Evolutionary conservation across 2,797 vertebrate species (phyloP), one percentile per base, ranked within the genome.

Genomic region (Eulemur mongoz): DNA sequence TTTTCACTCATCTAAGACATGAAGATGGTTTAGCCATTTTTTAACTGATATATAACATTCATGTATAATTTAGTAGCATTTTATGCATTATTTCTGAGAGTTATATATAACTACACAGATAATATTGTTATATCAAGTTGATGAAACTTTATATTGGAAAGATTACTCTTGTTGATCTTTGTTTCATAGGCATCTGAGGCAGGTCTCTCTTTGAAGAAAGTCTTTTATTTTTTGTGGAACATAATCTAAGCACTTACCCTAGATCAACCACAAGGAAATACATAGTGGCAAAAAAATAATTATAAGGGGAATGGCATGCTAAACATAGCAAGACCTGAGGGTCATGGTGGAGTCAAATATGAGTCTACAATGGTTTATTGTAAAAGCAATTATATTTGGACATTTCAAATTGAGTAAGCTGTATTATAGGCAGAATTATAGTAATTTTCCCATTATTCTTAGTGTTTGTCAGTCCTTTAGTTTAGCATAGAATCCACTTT

Each of bases 371-470:
- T 67, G 32, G 4, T 30, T 96, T 76, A 70, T 50, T 83, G 35
- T 79, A 85, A 94, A 96, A 93, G 22, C 23, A 61, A 48, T 83
- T 91, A 86, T 86, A 43, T 69, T 92, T 96, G 83, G 32, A 67
- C 13, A 43, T 87, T 95, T 94, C 52, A 72, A 50, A 75, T 54
- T 17, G 57, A 82, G 7, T 61, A 65, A 94, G 48, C 76, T 88
- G 54, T 61, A 43, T 81, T 48, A 17, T n/a, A 83, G 18, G 38
- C 75, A 90, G 86, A 87, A 84, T 89, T 86, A 89, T 22, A 80
- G 76, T 67, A 72, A 83, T 80, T 94, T 95, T 91, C 76, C 27
- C 32, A 45, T 95, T 93, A 80, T 89, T 40, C 13, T 91, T 32
- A 79, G n/a, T 50, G 57, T 93, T 84, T 72, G 17, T 91, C 61